Evolutionary conservation across 2,797 vertebrate genomes (phyloP).

Genomic region (Rousettus madagascariensis): DNA sequence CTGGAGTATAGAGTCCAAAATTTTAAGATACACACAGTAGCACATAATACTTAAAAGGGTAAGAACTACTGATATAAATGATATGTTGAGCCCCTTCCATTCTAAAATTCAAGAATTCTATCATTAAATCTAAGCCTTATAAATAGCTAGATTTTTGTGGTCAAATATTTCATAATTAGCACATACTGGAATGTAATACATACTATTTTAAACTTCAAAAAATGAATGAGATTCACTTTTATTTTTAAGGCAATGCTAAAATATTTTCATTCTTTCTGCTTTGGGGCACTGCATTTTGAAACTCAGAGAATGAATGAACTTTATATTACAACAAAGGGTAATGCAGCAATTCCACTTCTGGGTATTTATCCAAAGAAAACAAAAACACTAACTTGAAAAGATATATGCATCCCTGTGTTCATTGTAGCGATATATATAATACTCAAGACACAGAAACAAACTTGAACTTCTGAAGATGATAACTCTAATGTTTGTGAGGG

Average conservation of each 20-base stretch:
- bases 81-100: not conserved
- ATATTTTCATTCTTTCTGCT: constrained; percentile 38
- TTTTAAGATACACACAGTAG: not conserved
- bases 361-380: not conserved
- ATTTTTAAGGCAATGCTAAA: constrained; percentile 53
- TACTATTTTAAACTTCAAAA: constrained; percentile 65
- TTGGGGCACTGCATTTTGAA: constrained; percentile 54
- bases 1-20: not conserved
- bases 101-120: not conserved
- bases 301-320: constrained; percentile 29
- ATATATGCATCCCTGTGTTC: not conserved
- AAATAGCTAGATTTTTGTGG: constrained; percentile 52
- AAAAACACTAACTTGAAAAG: not conserved
- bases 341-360: not conserved
- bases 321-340: not conserved
- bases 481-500: not conserved
- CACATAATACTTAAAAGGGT: not conserved
- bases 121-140: constrained; percentile 37
- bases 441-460: not conserved
- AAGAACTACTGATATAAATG: not conserved
- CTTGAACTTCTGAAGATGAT: not conserved
- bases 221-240: constrained; percentile 33
- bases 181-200: constrained; percentile 15
- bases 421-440: not conserved
- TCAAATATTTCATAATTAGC: constrained; percentile 57